These are phyloP conservation scores for Amiota communis DNA, from an alignment of 2,888 invertebrate species.

Conservation along the genomic window DNA sequence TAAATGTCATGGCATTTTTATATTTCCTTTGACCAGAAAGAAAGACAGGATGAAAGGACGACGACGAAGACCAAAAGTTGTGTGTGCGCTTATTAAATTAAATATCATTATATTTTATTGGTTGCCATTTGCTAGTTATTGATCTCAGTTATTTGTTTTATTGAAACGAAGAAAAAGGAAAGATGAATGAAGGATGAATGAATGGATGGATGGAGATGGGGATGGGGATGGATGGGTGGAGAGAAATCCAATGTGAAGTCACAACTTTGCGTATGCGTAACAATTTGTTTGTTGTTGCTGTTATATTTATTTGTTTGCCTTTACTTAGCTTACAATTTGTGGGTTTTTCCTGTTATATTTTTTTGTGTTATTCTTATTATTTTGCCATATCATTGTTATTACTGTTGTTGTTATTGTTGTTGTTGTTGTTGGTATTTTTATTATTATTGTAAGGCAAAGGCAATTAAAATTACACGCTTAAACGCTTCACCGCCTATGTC, in stretches of 20 bases:
- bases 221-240: not conserved
- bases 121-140: slow-evolving; percentile 40
- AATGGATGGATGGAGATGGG: too few species aligned
- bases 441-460: not conserved
- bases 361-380: too few species aligned
- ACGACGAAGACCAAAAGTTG: too few species aligned
- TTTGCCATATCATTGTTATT: too few species aligned
- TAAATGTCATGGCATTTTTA: too few species aligned
- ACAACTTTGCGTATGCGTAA: slow-evolving; percentile 2
- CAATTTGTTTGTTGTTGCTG: not conserved
- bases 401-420: too few species aligned
- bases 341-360: too few species aligned
- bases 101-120: slow-evolving; percentile 42
- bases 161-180: not conserved
- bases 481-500: not conserved
- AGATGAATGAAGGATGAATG: not conserved
- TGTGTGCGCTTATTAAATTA: slow-evolving; percentile 40
- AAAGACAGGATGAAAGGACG: not conserved
- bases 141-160: slow-evolving; percentile 11
- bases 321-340: not conserved
- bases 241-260: not conserved
- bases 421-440: too few species aligned
- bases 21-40: not conserved
- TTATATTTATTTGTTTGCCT: not conserved
- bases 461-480: slow-evolving; percentile 19